These are phyloP conservation scores for Harpagifer antarcticus DNA, from an alignment of 2,797 vertebrate species.

Conservation along the genomic window DNA sequence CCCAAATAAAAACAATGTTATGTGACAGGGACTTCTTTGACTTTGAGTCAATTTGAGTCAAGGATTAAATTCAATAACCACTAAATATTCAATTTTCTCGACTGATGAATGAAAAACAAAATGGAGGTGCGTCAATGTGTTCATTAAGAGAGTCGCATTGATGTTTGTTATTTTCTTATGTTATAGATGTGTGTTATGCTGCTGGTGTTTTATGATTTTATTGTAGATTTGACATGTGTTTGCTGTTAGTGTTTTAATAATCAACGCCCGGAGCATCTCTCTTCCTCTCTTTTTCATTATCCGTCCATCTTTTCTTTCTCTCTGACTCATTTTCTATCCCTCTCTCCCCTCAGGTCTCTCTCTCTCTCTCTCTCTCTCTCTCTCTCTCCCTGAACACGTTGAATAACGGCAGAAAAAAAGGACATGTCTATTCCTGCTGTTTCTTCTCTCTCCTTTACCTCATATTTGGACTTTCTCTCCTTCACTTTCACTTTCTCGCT, in stretches of 20 bases:
- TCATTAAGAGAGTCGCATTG: background rate
- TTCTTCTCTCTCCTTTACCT: conserved; percentile 23
- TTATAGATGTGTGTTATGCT: conserved; percentile 6
- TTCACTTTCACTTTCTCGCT: conserved; percentile 62
- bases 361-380: conserved; percentile 13
- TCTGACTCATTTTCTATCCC: conserved; percentile 33
- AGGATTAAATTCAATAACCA: too few relatives aligned
- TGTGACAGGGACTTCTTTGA: too few relatives aligned
- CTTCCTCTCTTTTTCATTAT: conserved; percentile 41
- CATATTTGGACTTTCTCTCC: conserved; percentile 27
- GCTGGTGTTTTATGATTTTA: background rate
- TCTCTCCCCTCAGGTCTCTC: conserved; percentile 3
- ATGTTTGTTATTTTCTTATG: background rate
- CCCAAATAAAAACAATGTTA: too few relatives aligned
- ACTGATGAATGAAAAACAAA: too few relatives aligned
- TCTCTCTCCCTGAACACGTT: conserved; percentile 35
- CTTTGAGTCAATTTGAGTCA: too few relatives aligned
- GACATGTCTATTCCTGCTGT: conserved; percentile 72
- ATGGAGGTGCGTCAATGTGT: too few relatives aligned
- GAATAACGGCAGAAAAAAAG: conserved; percentile 61
- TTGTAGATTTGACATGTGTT: conserved; percentile 35
- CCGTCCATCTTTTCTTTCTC: conserved; percentile 32
- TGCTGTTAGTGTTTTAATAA: conserved; percentile 57
- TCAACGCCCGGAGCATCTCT: conserved; percentile 57
- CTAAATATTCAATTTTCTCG: too few relatives aligned